phyloP scores from a whole-genome alignment of 2,113 vertebrate genomes.

The Sturnus vulgaris region DNA sequence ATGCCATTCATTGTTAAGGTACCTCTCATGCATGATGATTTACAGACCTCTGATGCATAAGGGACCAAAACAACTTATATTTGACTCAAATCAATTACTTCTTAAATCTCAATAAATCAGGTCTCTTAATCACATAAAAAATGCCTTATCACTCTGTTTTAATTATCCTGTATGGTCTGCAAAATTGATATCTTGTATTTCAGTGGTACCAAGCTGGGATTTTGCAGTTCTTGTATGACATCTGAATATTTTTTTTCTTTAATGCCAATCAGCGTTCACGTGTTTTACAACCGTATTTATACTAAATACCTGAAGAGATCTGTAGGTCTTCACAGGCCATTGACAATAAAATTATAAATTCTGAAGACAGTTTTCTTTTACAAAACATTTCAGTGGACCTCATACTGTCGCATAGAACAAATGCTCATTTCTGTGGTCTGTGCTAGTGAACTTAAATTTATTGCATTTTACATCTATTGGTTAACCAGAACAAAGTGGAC shows the following conservation, averaged over 20 bases:
- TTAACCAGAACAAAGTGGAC: background rate
- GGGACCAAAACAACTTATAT: background rate
- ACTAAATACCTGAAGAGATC: constrained; percentile 2
- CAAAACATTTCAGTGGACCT: constrained; percentile 1
- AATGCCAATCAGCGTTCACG: background rate
- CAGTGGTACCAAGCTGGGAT: background rate
- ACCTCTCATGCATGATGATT: background rate
- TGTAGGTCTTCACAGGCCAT: background rate
- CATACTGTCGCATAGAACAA: background rate
- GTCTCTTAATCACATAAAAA: constrained; percentile 52
- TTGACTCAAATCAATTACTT: constrained; percentile 24
- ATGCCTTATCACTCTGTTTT: constrained; percentile 35
- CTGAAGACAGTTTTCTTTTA: background rate
- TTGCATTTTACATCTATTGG: background rate
- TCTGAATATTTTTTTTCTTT: constrained; percentile 18
- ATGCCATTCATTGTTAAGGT: background rate
- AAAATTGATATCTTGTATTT: constrained; percentile 9
- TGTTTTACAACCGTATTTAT: constrained; percentile 20
- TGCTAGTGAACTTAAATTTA: background rate
- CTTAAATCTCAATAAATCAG: constrained; percentile 34
- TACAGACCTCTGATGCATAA: background rate
- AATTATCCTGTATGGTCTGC: background rate
- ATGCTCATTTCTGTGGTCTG: background rate
- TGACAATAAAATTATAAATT: background rate
- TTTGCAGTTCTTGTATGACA: constrained; percentile 26